Evolutionary conservation across 2,113 vertebrate species (phyloP).

Genomic region (Eurypyga helias): DNA sequence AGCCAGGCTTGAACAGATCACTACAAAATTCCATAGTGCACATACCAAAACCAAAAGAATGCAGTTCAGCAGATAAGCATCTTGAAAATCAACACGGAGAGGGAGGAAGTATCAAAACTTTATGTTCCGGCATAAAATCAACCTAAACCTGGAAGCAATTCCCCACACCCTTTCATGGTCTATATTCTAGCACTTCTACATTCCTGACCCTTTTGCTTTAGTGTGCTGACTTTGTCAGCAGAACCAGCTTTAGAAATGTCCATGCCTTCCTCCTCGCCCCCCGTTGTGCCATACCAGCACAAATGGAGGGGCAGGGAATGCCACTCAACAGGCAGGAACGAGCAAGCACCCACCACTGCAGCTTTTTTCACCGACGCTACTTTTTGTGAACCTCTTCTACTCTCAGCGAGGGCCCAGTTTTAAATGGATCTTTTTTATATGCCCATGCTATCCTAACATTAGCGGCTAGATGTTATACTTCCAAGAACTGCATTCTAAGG

Average conservation of each 20-base stretch:
- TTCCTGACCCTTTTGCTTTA: slow-evolving; percentile 37
- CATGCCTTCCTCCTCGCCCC: not conserved
- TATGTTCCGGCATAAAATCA: not conserved
- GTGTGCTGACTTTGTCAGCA: slow-evolving; percentile 13
- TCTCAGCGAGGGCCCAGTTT: not conserved
- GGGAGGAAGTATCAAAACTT: not conserved
- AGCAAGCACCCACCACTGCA: not conserved
- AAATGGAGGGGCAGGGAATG: not conserved
- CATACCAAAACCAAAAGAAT: not conserved
- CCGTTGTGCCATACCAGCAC: not conserved
- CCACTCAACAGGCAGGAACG: not conserved
- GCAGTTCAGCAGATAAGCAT: not conserved
- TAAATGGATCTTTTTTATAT: not conserved
- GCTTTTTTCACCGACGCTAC: not conserved
- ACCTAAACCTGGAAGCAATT: not conserved
- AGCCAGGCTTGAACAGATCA: not conserved
- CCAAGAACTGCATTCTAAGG: not conserved
- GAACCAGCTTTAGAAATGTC: not conserved
- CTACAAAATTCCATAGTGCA: not conserved
- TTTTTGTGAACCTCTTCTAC: not conserved
- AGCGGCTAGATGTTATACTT: not conserved
- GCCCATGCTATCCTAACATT: not conserved
- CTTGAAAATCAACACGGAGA: not conserved
- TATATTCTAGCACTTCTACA: not conserved
- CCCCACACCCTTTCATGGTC: not conserved